Conservation (phyloP, 2,888 invertebrate species). For the Cryptocephalus primarius region DNA sequence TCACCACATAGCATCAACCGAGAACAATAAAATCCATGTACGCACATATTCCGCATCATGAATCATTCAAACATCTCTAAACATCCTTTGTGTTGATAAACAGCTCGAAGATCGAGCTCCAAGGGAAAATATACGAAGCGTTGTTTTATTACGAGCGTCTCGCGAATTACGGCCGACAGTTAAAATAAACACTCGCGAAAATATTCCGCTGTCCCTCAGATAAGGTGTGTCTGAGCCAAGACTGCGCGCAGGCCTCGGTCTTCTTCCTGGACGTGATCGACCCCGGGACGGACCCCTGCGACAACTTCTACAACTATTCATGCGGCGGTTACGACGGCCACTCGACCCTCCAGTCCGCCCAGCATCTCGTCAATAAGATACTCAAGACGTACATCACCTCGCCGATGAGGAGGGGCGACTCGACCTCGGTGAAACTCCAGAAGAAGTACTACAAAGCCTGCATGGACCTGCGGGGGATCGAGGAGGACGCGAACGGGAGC, state of each 20-base stretch:
- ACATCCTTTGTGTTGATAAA: too few species aligned
- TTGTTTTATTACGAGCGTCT: too few species aligned
- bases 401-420: slow-evolving; percentile 6
- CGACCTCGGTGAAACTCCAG: slow-evolving; percentile 8
- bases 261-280: slow-evolving; percentile 57
- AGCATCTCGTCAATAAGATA: slow-evolving; percentile 9
- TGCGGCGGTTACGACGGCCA: slow-evolving; percentile 42
- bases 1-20: too few species aligned
- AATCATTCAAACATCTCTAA: too few species aligned
- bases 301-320: slow-evolving; percentile 66
- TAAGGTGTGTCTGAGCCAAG: slow-evolving; percentile 38
- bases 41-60: too few species aligned
- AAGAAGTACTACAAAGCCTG: slow-evolving; percentile 14
- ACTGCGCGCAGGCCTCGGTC: slow-evolving; percentile 67
- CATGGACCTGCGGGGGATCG: slow-evolving; percentile 12
- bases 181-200: too few species aligned
- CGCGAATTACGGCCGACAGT: too few species aligned
- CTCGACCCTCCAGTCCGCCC: slow-evolving; percentile 8
- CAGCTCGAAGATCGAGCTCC: too few species aligned
- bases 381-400: slow-evolving; percentile 12
- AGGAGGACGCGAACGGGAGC: slow-evolving; percentile 12
- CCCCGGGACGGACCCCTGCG: slow-evolving; percentile 55
- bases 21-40: too few species aligned
- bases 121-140: too few species aligned
- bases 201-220: neutral